phyloP scores from a whole-genome alignment of 2,113 vertebrate genomes.

The Riparia riparia region DNA sequence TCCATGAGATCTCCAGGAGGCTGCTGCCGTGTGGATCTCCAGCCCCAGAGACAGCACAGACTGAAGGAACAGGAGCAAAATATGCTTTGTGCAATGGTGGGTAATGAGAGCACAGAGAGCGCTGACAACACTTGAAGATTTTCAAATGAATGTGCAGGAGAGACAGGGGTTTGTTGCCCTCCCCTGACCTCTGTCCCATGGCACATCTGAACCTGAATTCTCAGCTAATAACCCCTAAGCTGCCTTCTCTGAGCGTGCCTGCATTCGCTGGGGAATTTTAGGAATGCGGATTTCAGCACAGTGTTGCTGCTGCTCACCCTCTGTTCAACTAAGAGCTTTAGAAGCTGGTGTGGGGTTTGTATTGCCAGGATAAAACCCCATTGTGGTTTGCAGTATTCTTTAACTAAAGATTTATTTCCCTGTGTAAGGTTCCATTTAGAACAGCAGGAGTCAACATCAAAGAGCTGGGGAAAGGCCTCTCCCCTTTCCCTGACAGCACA shows the following conservation, averaged over 20 bases:
- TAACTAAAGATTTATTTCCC: conserved; percentile 63
- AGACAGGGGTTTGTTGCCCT: neutral
- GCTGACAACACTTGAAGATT: neutral
- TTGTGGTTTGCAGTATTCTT: conserved; percentile 54
- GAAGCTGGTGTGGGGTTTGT: neutral
- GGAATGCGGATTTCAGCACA: conserved; percentile 36
- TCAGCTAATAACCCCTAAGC: neutral
- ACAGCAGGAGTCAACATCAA: conserved; percentile 13
- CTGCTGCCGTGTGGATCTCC: neutral
- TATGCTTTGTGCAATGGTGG: accelerated
- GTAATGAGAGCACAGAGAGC: neutral
- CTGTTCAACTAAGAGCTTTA: conserved; percentile 15
- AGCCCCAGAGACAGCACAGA: neutral
- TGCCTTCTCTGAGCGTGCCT: neutral
- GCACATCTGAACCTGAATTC: conserved; percentile 5
- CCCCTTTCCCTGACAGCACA: neutral
- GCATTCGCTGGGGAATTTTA: neutral
- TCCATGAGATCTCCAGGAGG: neutral
- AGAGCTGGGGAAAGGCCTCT: neutral
- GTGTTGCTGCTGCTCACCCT: neutral
- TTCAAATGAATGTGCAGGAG: neutral
- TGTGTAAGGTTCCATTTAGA: conserved; percentile 39
- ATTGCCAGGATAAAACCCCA: neutral
- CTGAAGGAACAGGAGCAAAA: neutral
- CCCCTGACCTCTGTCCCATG: neutral